These are phyloP conservation scores for Atherinomorus stipes DNA, from an alignment of 2,113 vertebrate species.

Conservation along the genomic window DNA sequence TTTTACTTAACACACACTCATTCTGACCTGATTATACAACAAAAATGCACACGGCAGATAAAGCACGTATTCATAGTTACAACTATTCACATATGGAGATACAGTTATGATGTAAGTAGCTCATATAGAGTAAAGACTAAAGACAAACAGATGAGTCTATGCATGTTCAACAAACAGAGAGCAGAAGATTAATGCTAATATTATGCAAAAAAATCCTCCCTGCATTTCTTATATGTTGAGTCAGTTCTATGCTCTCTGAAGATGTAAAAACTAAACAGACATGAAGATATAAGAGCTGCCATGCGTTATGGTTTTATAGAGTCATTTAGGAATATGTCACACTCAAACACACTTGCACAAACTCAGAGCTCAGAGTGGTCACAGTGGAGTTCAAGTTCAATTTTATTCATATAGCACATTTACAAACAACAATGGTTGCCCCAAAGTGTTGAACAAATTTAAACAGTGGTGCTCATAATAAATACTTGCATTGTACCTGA, in stretches of 20 bases:
- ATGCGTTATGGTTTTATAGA: not conserved
- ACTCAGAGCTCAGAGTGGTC: not conserved
- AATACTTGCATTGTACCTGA: slow-evolving; percentile 50
- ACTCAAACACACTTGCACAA: not conserved
- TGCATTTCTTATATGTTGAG: not conserved
- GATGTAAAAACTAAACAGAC: not conserved
- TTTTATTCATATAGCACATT: too few relatives aligned
- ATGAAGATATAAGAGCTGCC: not conserved
- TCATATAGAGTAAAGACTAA: slow-evolving; percentile 7
- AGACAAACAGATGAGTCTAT: slow-evolving; percentile 9
- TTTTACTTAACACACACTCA: slow-evolving; percentile 17
- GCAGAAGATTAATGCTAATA: not conserved
- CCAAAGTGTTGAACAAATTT: too few relatives aligned
- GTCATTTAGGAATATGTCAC: not conserved
- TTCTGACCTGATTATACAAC: slow-evolving; percentile 52
- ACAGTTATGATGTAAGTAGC: slow-evolving; percentile 6
- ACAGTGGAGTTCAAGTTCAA: too few relatives aligned
- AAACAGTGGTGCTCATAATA: slow-evolving; percentile 21
- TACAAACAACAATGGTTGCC: too few relatives aligned
- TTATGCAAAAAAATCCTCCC: slow-evolving; percentile 4
- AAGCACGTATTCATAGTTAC: not conserved
- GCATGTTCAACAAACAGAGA: not conserved
- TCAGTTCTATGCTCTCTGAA: slow-evolving; percentile 12
- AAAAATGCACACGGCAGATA: slow-evolving; percentile 19
- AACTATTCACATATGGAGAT: slow-evolving; percentile 21